phyloP scores from a whole-genome alignment of 2,888 invertebrate species.

The Machimus atricapillus region DNA sequence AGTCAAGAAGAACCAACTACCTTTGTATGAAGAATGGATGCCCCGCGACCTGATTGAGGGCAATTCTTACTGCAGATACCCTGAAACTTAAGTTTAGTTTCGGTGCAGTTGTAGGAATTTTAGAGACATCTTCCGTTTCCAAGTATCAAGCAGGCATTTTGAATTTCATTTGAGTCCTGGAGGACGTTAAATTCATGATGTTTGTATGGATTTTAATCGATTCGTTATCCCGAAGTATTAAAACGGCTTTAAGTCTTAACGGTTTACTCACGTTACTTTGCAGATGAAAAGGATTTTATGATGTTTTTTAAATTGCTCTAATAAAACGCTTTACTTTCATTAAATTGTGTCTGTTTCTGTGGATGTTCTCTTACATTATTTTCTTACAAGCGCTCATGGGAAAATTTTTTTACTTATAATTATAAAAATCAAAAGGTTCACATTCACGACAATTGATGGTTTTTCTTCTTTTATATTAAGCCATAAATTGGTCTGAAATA shows the following conservation, averaged over 20 bases:
- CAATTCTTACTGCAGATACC: conserved; percentile 66
- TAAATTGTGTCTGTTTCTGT: not conserved
- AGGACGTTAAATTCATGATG: not conserved
- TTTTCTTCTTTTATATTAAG: no score
- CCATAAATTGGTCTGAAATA: no score
- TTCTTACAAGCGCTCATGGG: no score
- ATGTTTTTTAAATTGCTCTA: not conserved
- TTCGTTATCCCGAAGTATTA: not conserved
- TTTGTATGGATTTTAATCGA: not conserved
- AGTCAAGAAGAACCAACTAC: conserved; percentile 61
- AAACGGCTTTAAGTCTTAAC: not conserved
- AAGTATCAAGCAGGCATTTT: not conserved
- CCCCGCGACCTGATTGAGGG: conserved; percentile 65
- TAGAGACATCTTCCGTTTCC: not conserved
- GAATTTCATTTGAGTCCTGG: not conserved
- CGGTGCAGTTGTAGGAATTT: not conserved
- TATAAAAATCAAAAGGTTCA: not conserved
- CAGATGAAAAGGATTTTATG: not conserved
- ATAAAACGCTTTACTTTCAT: not conserved
- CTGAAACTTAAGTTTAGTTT: conserved; percentile 56
- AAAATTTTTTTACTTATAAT: not conserved
- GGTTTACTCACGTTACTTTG: not conserved
- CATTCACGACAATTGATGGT: not conserved
- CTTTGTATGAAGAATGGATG: conserved; percentile 66
- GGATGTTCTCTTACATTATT: not conserved